Evolutionary conservation across 92 coral and sea anemone species (phyloP).

Genomic region (Epizoanthus ramosus): DNA sequence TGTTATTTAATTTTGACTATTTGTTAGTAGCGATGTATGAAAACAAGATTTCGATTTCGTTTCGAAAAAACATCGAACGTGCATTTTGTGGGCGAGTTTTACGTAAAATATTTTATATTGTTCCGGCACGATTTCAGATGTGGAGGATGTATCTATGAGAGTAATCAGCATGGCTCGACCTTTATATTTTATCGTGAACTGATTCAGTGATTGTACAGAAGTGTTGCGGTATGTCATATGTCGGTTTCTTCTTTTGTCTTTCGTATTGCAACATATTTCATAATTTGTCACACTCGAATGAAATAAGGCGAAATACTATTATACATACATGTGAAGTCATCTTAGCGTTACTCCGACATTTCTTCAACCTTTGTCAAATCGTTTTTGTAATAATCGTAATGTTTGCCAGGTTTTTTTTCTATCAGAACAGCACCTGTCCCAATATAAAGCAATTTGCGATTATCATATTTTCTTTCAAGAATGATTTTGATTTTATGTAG

Average conservation of each 20-base stretch:
- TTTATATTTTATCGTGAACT: neutral
- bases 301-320: neutral
- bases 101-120: neutral
- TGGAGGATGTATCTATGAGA: neutral
- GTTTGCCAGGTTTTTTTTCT: neutral
- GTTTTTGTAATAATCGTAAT: neutral
- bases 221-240: neutral
- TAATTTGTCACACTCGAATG: slow-evolving; percentile 29
- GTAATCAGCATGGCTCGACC: neutral
- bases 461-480: neutral
- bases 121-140: slow-evolving; percentile 17
- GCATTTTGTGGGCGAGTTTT: neutral
- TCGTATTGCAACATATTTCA: neutral
- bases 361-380: slow-evolving; percentile 5
- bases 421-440: neutral
- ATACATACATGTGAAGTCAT: neutral
- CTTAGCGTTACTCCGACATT: neutral
- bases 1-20: neutral
- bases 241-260: slow-evolving; percentile 8
- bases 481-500: slow-evolving; percentile 3
- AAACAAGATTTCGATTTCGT: neutral
- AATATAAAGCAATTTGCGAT: neutral
- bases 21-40: neutral
- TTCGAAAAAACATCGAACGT: neutral
- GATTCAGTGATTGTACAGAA: neutral